phyloP scores from a whole-genome alignment of 2,888 invertebrate genomes.

The Molanna angustata region DNA sequence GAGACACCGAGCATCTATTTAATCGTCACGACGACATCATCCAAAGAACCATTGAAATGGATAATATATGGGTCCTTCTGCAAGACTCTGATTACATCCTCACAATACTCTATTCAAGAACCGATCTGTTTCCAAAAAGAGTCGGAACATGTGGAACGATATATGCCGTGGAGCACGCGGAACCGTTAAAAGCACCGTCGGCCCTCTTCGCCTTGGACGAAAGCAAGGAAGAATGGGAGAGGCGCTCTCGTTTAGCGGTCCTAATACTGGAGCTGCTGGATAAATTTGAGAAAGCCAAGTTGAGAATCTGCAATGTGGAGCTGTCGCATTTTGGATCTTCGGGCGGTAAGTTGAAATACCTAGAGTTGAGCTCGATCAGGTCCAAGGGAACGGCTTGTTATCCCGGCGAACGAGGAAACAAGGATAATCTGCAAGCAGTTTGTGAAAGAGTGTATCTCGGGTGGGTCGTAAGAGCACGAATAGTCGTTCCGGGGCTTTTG shows the following conservation, averaged over 20 bases:
- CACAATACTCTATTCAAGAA: slow-evolving; percentile 56
- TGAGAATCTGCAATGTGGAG: slow-evolving; percentile 68
- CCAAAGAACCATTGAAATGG: slow-evolving; percentile 53
- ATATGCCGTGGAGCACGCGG: slow-evolving; percentile 63
- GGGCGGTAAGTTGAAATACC: slow-evolving; percentile 55
- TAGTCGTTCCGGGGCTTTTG: slow-evolving; percentile 60
- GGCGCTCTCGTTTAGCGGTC: slow-evolving; percentile 54
- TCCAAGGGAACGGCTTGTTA: slow-evolving; percentile 53
- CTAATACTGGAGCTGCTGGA: slow-evolving; percentile 61
- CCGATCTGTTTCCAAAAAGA: slow-evolving; percentile 62
- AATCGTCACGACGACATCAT: slow-evolving; percentile 13
- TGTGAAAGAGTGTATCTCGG: slow-evolving; percentile 65
- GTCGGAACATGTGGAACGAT: slow-evolving; percentile 65
- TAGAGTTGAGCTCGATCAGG: slow-evolving; percentile 63
- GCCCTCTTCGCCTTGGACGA: slow-evolving; percentile 53
- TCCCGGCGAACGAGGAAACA: slow-evolving; percentile 43
- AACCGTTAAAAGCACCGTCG: slow-evolving; percentile 53
- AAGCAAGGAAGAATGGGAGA: slow-evolving; percentile 56
- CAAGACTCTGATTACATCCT: slow-evolving; percentile 67
- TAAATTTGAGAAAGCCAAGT: slow-evolving; percentile 56
- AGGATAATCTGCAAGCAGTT: slow-evolving; percentile 55
- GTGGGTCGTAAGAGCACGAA: slow-evolving; percentile 59
- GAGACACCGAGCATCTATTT: slow-evolving; percentile 39
- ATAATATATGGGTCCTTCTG: slow-evolving; percentile 60
- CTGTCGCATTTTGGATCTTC: slow-evolving; percentile 63